These are phyloP conservation scores for Myiozetetes cayanensis DNA, from an alignment of 2,113 vertebrate genomes.

Conservation along the genomic window DNA sequence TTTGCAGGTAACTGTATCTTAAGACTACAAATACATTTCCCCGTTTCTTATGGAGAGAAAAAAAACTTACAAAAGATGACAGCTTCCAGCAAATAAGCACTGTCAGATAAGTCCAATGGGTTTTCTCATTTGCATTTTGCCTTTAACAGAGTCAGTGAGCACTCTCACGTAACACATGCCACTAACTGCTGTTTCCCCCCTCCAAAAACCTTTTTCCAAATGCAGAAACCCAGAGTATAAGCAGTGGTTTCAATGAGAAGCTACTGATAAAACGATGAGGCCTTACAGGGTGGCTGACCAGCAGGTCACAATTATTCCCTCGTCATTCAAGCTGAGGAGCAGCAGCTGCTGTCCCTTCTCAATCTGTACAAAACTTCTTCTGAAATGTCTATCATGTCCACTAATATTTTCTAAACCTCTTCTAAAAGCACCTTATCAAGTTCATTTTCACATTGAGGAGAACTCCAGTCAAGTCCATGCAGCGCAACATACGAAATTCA, in stretches of 20 bases:
- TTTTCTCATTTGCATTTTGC: not conserved
- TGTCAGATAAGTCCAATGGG: not conserved
- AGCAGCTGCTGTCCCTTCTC: not conserved
- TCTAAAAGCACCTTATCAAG: slow-evolving; percentile 6
- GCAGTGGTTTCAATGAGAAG: not conserved
- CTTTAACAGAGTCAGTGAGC: not conserved
- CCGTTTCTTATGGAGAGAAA: not conserved
- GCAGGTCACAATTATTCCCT: not conserved
- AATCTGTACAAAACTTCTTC: not conserved
- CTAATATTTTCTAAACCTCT: slow-evolving; percentile 4
- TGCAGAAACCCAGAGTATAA: not conserved
- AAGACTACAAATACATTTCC: not conserved
- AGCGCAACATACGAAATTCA: not conserved
- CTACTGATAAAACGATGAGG: not conserved
- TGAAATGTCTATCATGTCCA: not conserved
- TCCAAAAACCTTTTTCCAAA: not conserved
- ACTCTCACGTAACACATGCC: accelerated
- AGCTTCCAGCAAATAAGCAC: not conserved
- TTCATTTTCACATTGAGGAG: not conserved
- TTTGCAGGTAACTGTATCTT: not conserved
- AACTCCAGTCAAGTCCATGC: not conserved
- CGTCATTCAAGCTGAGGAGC: not conserved
- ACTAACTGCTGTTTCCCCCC: not conserved
- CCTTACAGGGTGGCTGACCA: not conserved
- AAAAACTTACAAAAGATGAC: not conserved